phyloP scores from a whole-genome alignment of 2,797 vertebrate species.

The Channallabes apus region DNA sequence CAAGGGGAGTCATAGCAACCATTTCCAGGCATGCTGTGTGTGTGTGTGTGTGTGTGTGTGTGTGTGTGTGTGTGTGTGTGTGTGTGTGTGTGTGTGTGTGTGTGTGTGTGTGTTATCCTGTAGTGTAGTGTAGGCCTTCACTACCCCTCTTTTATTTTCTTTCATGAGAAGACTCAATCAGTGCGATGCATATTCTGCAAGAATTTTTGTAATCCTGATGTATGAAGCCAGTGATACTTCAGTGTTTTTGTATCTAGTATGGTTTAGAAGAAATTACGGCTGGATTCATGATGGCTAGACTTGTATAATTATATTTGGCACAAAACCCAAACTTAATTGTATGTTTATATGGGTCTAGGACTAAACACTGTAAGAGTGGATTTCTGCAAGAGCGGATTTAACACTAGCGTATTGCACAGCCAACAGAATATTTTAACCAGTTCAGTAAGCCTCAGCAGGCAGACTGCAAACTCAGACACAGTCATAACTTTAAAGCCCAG shows the following conservation, averaged over 20 bases:
- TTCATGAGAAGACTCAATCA: constrained; percentile 9
- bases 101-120: background rate
- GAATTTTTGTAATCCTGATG: background rate
- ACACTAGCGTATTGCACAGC: background rate
- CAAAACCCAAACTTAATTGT: background rate
- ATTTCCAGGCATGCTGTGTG: constrained; percentile 31
- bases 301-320: background rate
- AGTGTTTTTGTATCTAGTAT: background rate
- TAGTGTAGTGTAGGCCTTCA: background rate
- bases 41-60: background rate
- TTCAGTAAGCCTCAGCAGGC: constrained; percentile 23
- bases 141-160: background rate
- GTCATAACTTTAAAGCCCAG: too few species aligned
- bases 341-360: background rate
- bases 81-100: background rate
- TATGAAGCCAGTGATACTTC: background rate
- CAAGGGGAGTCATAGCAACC: constrained; percentile 29
- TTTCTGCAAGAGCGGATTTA: constrained; percentile 3
- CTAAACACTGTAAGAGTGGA: background rate
- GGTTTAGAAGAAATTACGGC: background rate
- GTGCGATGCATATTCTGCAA: background rate
- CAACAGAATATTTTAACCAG: constrained; percentile 8
- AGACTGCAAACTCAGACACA: constrained; percentile 30
- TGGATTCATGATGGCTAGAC: constrained; percentile 1
- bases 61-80: background rate